Percentiles rank a stretch among this genome's conserved stretches.
Conservation (phyloP, 2,797 vertebrate species). For the Phataginus tetradactyla region DNA sequence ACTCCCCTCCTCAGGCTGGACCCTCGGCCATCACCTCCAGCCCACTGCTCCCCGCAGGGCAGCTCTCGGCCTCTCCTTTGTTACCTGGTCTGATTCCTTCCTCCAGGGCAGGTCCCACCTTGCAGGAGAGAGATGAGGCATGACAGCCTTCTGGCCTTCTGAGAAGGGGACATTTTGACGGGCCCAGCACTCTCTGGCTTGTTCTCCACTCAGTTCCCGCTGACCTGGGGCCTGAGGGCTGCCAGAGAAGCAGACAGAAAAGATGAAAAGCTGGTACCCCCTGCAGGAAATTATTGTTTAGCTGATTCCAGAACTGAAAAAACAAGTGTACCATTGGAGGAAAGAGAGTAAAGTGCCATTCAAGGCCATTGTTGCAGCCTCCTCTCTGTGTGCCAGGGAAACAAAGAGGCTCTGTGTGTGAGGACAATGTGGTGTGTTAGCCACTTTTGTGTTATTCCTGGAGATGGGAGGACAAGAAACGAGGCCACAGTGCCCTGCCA, state of each 20-base stretch:
- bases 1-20: neutral
- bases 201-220: neutral
- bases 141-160: neutral
- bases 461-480: conserved; percentile 46
- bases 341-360: conserved; percentile 47
- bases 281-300: conserved; percentile 60
- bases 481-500: conserved; percentile 47
- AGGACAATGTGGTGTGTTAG: conserved; percentile 68
- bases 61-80: neutral
- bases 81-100: conserved; percentile 57
- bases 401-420: conserved; percentile 70
- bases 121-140: neutral
- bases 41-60: neutral
- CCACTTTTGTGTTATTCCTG: conserved; percentile 35
- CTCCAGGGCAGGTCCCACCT: neutral
- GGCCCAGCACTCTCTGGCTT: neutral
- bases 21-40: neutral
- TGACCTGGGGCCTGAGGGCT: neutral
- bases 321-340: conserved; percentile 60
- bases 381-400: neutral
- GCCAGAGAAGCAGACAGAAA: neutral
- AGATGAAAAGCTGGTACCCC: conserved; percentile 28
- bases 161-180: neutral
- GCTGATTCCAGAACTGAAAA: conserved; percentile 18
- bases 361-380: conserved; percentile 64